Conservation (phyloP, 2,113 vertebrate genomes). For the Siniperca knerii region DNA sequence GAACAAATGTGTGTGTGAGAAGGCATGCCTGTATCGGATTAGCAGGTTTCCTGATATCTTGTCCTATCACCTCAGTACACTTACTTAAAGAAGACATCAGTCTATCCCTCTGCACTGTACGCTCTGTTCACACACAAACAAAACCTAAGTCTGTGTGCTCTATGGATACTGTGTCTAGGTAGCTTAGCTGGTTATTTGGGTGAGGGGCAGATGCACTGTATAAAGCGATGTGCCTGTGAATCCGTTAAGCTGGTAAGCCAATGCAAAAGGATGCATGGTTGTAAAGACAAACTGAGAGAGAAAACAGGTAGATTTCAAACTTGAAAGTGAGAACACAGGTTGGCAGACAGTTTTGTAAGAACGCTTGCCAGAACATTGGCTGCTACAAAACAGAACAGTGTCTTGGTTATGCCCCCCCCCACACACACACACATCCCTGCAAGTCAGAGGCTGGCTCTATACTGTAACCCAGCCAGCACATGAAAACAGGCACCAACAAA, state of each 20-base stretch:
- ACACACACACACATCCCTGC: slow-evolving; percentile 58
- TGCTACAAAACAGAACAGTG: slow-evolving; percentile 64
- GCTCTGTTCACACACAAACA: slow-evolving; percentile 56
- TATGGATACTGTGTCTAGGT: slow-evolving; percentile 68
- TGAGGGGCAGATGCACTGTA: slow-evolving; percentile 30
- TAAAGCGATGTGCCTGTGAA: slow-evolving; percentile 36
- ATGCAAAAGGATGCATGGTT: slow-evolving; percentile 53
- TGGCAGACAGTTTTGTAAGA: slow-evolving; percentile 67
- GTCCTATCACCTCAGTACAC: slow-evolving; percentile 70
- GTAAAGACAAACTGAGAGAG: slow-evolving; percentile 51
- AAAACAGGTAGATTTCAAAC: slow-evolving; percentile 63
- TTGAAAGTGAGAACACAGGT: slow-evolving; percentile 66
- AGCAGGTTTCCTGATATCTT: slow-evolving; percentile 61
- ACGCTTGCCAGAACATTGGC: slow-evolving; percentile 63
- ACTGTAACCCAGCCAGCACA: slow-evolving; percentile 83
- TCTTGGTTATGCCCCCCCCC: slow-evolving; percentile 40
- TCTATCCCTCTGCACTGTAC: slow-evolving; percentile 47
- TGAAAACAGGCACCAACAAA: slow-evolving; percentile 82
- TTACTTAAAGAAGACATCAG: slow-evolving; percentile 72
- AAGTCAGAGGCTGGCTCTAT: slow-evolving; percentile 80
- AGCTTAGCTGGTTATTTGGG: slow-evolving; percentile 74
- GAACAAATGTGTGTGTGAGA: slow-evolving; percentile 64
- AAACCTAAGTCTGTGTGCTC: slow-evolving; percentile 69
- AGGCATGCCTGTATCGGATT: slow-evolving; percentile 74
- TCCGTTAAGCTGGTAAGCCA: slow-evolving; percentile 60